These are phyloP conservation scores for Osedax frankpressi DNA, from an alignment of 2,888 invertebrate genomes.

Conservation along the genomic window DNA sequence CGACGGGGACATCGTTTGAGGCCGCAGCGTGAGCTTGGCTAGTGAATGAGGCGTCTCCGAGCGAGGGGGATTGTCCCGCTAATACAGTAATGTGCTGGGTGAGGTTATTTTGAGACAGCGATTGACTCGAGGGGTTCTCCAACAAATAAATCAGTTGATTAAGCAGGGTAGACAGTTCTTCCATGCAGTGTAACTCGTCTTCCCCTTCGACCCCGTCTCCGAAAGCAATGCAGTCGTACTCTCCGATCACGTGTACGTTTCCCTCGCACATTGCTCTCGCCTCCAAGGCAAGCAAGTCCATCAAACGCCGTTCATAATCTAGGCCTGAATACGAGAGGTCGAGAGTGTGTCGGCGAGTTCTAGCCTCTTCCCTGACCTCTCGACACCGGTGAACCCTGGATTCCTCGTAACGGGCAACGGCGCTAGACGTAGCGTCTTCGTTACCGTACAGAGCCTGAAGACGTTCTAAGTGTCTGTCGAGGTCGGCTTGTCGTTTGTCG, in stretches of 20 bases:
- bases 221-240: slow-evolving; percentile 35
- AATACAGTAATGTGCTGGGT: slow-evolving; percentile 29
- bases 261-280: slow-evolving; percentile 21
- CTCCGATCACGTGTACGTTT: slow-evolving; percentile 34
- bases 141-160: slow-evolving; percentile 39
- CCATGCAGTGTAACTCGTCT: slow-evolving; percentile 28
- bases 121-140: slow-evolving; percentile 25
- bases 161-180: slow-evolving; percentile 39
- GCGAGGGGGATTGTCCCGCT: background rate
- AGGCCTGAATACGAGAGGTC: slow-evolving; percentile 31
- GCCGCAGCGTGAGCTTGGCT: background rate
- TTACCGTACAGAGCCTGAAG: background rate
- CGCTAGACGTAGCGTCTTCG: background rate
- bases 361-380: background rate
- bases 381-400: background rate
- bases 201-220: slow-evolving; percentile 36
- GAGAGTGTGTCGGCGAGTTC: background rate
- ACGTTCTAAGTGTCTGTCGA: background rate
- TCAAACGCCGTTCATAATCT: slow-evolving; percentile 37
- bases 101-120: slow-evolving; percentile 27
- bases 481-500: background rate
- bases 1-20: background rate
- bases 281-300: slow-evolving; percentile 36
- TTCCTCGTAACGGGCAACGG: background rate
- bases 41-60: background rate